Evolutionary conservation across 2,113 vertebrate species (phyloP), one percentile per base, ranked within the genome.

Genomic region (Poecilia latipinna): DNA sequence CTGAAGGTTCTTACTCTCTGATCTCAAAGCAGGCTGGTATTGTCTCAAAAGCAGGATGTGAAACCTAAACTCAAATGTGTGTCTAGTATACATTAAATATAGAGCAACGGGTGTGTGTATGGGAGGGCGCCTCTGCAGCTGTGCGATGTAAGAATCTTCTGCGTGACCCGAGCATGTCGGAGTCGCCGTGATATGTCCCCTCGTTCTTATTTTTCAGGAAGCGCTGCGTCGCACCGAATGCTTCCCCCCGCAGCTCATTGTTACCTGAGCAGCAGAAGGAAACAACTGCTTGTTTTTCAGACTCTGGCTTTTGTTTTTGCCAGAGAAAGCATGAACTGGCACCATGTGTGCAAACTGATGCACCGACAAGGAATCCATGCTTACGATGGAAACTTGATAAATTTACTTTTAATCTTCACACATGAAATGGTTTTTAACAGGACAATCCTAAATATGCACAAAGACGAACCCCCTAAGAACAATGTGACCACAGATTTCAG

Each of bases 221-320:
- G 81, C 1, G 35, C 67, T 48, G 76, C 42, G 69, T 80, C 62
- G 33, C 76, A 44, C 64, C 42, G 15, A 66, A 60, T 29, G 79
- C 79, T 80, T 77, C 81, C 78, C 76, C 77, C 82, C 31, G 68
- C 72, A 63, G 80, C 80, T 88, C 84, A 91, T 91, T 93, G 91
- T 91, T 92, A 93, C 89, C 90, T 85, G 89, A 86, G 82, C 70
- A 39, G 83, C 80, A 65, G 29, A 51, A 88, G 92, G 91, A 93
- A 93, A 92, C 90, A 86, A 93, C 90, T 90, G 90, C 70, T 65
- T 1, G 77, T 86, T 82, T 86, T 62, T 72, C 61, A 81, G 72
- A 74, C 77, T 82, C 39, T 15, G 10, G 68, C 70, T 69, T 79
- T 82, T 86, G 82, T 86, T 80, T 79, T 65, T 57, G 70, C 68